Evolutionary conservation across 2,113 vertebrate genomes (phyloP).

Genomic region (Mormyrus lacerda): DNA sequence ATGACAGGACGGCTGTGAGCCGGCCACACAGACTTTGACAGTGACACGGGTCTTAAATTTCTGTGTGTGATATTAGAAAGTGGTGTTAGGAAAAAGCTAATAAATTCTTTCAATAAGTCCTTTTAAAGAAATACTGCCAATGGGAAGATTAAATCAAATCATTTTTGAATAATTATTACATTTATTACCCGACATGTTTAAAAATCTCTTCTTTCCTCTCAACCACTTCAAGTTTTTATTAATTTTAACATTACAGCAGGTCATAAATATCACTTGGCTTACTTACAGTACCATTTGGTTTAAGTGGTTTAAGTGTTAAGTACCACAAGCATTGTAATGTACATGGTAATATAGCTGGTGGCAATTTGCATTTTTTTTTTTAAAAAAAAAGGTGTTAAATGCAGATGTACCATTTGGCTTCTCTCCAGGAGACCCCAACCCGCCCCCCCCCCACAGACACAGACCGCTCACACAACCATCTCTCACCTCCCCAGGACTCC

Average conservation of each 20-base stretch:
- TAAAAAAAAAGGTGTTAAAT: not conserved
- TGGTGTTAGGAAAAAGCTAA: not conserved
- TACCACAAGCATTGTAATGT: not conserved
- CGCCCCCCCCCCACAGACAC: no score
- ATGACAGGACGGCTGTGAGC: not conserved
- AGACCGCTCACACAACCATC: not conserved
- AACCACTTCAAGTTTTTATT: not conserved
- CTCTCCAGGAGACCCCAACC: not conserved
- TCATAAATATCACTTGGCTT: not conserved
- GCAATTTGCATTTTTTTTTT: not conserved
- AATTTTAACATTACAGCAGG: not conserved
- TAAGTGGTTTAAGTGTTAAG: not conserved
- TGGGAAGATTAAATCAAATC: not conserved
- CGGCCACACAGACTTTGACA: not conserved
- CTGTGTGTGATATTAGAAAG: not conserved
- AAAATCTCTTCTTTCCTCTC: not conserved
- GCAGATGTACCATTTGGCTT: not conserved
- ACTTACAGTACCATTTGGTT: not conserved
- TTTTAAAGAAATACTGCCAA: not conserved
- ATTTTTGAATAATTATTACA: not conserved
- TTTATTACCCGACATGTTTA: not conserved
- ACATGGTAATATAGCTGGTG: not conserved
- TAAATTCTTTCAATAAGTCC: not conserved
- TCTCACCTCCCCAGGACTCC: slow-evolving; percentile 67
- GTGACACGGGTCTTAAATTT: not conserved